These are phyloP conservation scores for Cephus nigrinus DNA, from an alignment of 2,888 invertebrate species.

Conservation along the genomic window DNA sequence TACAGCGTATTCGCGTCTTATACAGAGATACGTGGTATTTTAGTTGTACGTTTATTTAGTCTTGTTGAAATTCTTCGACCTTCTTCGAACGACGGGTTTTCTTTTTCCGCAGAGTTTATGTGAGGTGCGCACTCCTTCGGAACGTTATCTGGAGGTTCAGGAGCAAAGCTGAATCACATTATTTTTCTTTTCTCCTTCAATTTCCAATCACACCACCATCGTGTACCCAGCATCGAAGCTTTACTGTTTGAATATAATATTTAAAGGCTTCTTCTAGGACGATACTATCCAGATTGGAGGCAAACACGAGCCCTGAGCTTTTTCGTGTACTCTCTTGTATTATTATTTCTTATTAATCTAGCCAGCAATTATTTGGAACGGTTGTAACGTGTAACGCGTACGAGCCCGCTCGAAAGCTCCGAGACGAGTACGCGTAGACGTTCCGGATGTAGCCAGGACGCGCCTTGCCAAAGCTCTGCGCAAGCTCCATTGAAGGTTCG, in stretches of 20 bases:
- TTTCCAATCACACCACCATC: background rate
- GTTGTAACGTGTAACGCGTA: background rate
- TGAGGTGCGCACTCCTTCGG: background rate
- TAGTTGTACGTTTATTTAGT: background rate
- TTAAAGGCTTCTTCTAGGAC: background rate
- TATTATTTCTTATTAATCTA: background rate
- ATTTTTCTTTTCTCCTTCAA: background rate
- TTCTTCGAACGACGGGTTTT: background rate
- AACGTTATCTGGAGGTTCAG: background rate
- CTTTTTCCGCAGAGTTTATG: background rate
- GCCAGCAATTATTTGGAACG: background rate
- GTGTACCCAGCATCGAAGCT: background rate
- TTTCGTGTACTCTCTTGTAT: background rate
- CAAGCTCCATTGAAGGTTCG: slow-evolving; percentile 37
- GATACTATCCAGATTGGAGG: background rate
- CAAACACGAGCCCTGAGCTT: background rate
- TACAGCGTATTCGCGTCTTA: background rate
- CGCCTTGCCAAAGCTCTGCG: slow-evolving; percentile 45
- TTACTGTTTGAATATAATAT: background rate
- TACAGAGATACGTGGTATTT: background rate
- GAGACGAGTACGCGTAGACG: slow-evolving; percentile 29
- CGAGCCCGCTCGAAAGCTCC: slow-evolving; percentile 28
- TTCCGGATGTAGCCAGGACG: slow-evolving; percentile 34
- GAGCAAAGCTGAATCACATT: background rate
- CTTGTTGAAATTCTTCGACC: background rate